phyloP scores from a whole-genome alignment of 2,888 invertebrate species.

The Nomada fabriciana region DNA sequence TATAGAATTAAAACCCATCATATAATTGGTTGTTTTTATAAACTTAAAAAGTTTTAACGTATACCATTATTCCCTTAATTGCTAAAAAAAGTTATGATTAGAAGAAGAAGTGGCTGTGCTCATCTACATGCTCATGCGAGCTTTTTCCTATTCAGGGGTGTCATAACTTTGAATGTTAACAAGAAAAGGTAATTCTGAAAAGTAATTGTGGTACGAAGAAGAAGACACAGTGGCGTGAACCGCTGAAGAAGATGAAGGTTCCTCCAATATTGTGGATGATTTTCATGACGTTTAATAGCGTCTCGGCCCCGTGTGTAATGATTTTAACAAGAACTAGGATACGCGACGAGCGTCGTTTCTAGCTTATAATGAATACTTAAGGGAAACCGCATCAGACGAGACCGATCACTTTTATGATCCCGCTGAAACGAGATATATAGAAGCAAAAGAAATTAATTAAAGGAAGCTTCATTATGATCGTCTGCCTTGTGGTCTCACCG shows the following conservation, averaged over 20 bases:
- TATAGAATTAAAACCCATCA: too few relatives aligned
- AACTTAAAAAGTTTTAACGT: neutral
- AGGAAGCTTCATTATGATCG: slow-evolving; percentile 60
- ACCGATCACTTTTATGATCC: slow-evolving; percentile 35
- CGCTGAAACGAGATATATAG: slow-evolving; percentile 51
- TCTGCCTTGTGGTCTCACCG: slow-evolving; percentile 57
- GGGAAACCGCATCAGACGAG: slow-evolving; percentile 24
- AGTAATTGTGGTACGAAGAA: neutral
- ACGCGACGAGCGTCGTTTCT: neutral
- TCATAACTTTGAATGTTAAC: neutral
- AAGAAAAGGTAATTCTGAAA: neutral
- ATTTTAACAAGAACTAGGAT: slow-evolving; percentile 38
- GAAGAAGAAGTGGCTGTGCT: slow-evolving; percentile 1
- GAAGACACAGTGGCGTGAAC: neutral
- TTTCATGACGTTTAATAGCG: slow-evolving; percentile 22
- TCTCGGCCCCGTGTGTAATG: slow-evolving; percentile 21
- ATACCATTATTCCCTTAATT: neutral
- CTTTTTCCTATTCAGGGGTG: neutral
- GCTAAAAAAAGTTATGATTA: neutral
- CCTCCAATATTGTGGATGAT: neutral
- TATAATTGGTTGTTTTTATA: too few relatives aligned
- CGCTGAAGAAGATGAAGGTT: neutral
- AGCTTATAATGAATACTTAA: slow-evolving; percentile 54
- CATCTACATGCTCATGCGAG: neutral
- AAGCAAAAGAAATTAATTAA: slow-evolving; percentile 70